Evolutionary conservation across 2,888 invertebrate genomes (phyloP).

Genomic region (Leuctra nigra): DNA sequence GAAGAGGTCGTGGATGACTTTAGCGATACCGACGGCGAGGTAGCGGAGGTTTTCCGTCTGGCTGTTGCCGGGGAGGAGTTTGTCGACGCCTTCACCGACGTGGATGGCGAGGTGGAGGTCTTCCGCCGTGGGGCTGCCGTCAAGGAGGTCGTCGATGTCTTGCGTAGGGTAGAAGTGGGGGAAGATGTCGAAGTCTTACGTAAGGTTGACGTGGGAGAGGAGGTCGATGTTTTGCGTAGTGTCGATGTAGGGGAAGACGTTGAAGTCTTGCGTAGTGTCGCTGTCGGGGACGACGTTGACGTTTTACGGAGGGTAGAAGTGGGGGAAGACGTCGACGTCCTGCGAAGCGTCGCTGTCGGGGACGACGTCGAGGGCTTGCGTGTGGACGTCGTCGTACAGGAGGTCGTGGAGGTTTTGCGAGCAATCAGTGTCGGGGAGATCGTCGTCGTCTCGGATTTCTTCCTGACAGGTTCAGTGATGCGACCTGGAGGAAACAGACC

Average conservation of each 20-base stretch:
- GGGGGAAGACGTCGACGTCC: not conserved
- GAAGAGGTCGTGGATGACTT: not conserved
- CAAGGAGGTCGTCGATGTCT: not conserved
- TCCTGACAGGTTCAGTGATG: too few species aligned
- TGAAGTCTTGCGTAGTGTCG: not conserved
- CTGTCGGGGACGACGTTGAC: not conserved
- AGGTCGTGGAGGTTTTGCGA: too few species aligned
- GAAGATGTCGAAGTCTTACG: not conserved
- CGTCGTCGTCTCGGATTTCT: not conserved
- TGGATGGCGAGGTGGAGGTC: not conserved
- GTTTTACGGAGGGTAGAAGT: not conserved
- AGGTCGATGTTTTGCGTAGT: not conserved
- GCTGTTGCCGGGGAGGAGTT: not conserved
- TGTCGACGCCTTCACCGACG: conserved; percentile 2
- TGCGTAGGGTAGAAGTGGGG: not conserved
- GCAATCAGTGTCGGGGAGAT: not conserved
- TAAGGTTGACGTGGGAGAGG: not conserved
- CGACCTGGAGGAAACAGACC: too few species aligned
- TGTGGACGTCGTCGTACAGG: too few species aligned
- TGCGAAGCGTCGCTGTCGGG: not conserved
- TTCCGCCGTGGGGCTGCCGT: not conserved
- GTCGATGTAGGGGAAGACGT: not conserved
- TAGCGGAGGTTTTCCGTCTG: not conserved
- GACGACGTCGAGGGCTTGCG: not conserved
- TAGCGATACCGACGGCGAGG: not conserved